Evolutionary conservation across 2,797 vertebrate genomes (phyloP), one percentile per base, ranked within the genome.

Genomic region (Thalassophryne amazonica): DNA sequence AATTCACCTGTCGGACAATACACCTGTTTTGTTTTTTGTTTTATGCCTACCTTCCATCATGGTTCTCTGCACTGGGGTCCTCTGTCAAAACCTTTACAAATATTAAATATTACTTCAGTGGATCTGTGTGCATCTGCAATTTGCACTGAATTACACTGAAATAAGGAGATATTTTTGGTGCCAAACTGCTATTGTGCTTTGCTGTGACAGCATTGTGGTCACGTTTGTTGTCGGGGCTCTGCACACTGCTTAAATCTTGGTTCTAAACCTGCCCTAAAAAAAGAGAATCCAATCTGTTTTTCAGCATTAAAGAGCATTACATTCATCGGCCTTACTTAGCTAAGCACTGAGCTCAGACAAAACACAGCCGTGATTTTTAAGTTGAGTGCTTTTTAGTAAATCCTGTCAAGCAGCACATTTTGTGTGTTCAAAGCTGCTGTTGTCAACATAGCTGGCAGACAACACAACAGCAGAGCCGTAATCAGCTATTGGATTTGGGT

Each of bases 401-500:
- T 45, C 24, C 48, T 49, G 45, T 38, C 21, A 21, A 21, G 38
- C 15, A 17, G 18, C 24, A 42, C 20, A 8, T 15, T n/a, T 35
- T 25, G 33, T 30, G 19, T 31, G 2, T 39, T 23, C 15, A 7
- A 24, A 9, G 22, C 22, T 6, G 7, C 31, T 36, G 40, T 33
- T 28, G 35, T 19, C 28, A 31, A 52, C 24, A 16, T 40, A 30
- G 52, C 31, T 28, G 35, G 19, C 38, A 32, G 23, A 35, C 8
- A 21, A 14, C 19, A 32, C 23, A 42, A 51, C 27, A 30, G 18
- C 13, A 4, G 38, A 24, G 38, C 24, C 42, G 24, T 27, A 55
- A 53, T 53, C 63, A 59, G 41, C 12, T 32, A 12, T 7, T 17
- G 34, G 46, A 24, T 47, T 38, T 7, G 12, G 24, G 38, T 54